Base-by-base conservation (phyloP, 2,797 vertebrate species). In the Gymnoscopelus microlampas region DNA sequence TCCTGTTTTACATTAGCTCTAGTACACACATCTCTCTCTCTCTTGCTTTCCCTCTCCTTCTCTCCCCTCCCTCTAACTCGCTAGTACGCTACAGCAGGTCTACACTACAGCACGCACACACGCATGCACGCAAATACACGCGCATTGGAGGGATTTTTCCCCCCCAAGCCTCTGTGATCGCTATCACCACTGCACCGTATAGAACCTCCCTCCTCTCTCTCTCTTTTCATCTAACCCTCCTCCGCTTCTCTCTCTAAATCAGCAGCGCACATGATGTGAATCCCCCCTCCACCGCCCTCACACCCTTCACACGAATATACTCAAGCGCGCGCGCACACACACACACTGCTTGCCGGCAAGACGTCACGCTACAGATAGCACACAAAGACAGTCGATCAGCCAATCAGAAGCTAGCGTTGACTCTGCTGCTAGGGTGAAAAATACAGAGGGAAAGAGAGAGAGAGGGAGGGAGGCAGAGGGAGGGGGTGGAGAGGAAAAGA, bases 351-450 rank as follows among this genome's bases (percentile, higher is more conserved):
- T n/a, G 79, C 74, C 58, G 58, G 74, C 83, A 84, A 88, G 67
- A 92, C 92, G 93, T 94, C 93, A 94, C 89, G 77, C 88, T 88
- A 90, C 70, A 86, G 91, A 91, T 84, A 91, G 87, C 87, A 83
- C 90, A 94, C 93, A 93, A 94, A 93, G 91, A 88, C 85, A 73
- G 78, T 23, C 77, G 7, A 71, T 84, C 89, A 66, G 83, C 94
- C 94, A 95, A 95, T 95, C 91, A 83, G 88, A 82, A 72, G 56
- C 67, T 56, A 5, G 81, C 75, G 79, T 74, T 71, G 74, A 79
- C 82, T 90, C 88, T 95, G 94, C 93, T 95, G 94, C 94, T 94
- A 94, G 93, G 94, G 92, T 86, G 91, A 93, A 93, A 90, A 71
- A 85, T 81, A 88, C 90, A 89, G 83, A 87, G 80, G 85, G 83